These are phyloP conservation scores for Montipora efflorescens DNA, from an alignment of 64 coral and sea anemone genomes.

Conservation along the genomic window DNA sequence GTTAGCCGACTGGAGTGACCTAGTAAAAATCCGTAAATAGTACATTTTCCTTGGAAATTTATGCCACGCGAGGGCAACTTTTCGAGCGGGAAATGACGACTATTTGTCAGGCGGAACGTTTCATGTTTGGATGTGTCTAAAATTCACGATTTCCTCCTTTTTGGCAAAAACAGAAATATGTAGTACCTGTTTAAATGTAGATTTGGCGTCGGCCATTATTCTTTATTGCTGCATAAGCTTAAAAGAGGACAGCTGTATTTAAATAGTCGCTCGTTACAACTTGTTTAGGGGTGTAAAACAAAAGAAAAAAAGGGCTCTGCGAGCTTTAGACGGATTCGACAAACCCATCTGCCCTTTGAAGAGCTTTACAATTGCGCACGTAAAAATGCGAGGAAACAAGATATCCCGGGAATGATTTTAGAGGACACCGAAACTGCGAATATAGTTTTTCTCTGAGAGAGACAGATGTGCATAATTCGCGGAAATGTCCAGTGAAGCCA, in stretches of 20 bases:
- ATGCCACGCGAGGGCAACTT: background rate
- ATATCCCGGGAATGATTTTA: background rate
- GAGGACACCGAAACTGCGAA: background rate
- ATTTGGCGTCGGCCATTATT: constrained; percentile 22
- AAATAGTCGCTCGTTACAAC: constrained; percentile 59
- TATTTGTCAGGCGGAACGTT: no score
- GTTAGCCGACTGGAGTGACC: background rate
- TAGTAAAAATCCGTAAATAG: background rate
- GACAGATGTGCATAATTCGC: constrained; percentile 21
- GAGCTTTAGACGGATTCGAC: constrained; percentile 13
- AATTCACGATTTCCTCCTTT: background rate
- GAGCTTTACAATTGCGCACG: constrained; percentile 31
- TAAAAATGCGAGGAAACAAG: background rate
- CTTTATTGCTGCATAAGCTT: constrained; percentile 43
- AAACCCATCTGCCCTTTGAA: constrained; percentile 50
- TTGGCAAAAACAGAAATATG: constrained; percentile 17
- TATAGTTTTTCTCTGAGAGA: background rate
- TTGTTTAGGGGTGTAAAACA: constrained; percentile 60
- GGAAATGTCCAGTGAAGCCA: constrained; percentile 31
- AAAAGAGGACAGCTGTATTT: constrained; percentile 23
- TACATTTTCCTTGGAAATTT: background rate
- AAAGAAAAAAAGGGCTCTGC: constrained; percentile 34
- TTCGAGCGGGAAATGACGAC: background rate
- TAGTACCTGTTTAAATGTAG: constrained; percentile 56
- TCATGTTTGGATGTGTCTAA: background rate